Percentiles rank a stretch among this genome's conserved stretches.
Conservation (phyloP, 2,797 vertebrate genomes). For the Vultur gryphus region DNA sequence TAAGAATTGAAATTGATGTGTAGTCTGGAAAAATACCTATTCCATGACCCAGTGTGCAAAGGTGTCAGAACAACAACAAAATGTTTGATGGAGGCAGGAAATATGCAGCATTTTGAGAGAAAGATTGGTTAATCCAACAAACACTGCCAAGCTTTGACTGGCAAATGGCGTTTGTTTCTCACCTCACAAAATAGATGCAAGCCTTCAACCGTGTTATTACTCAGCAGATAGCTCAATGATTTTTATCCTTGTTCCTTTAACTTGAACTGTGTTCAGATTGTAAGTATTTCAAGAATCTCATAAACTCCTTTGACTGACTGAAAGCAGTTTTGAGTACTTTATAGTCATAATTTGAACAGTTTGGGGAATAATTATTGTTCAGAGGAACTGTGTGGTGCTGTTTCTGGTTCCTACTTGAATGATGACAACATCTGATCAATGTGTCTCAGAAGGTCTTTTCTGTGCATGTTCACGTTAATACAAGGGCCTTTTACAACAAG, state of each 20-base stretch:
- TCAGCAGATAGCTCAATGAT: neutral
- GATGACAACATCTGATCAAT: neutral
- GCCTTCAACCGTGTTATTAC: neutral
- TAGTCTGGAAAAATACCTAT: slow-evolving; percentile 8
- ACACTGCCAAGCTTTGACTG: neutral
- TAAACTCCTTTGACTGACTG: neutral
- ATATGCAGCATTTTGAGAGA: neutral
- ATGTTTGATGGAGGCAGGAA: neutral
- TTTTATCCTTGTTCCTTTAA: neutral
- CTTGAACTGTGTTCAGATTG: neutral
- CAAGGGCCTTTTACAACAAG: neutral
- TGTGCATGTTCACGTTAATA: neutral
- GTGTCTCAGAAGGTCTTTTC: neutral
- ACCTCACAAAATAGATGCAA: neutral
- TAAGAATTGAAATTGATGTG: slow-evolving; percentile 43
- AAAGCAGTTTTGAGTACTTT: neutral
- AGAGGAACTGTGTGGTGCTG: neutral
- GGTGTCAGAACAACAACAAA: neutral
- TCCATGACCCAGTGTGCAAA: neutral
- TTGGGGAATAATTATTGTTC: neutral
- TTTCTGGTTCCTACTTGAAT: neutral
- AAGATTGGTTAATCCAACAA: neutral
- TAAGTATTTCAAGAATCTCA: neutral
- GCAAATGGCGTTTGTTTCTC: neutral
- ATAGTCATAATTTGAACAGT: neutral